Percentiles rank a stretch among this genome's conserved stretches.
Conservation (phyloP, 2,888 invertebrate species). For the Drosophila diplacantha region DNA sequence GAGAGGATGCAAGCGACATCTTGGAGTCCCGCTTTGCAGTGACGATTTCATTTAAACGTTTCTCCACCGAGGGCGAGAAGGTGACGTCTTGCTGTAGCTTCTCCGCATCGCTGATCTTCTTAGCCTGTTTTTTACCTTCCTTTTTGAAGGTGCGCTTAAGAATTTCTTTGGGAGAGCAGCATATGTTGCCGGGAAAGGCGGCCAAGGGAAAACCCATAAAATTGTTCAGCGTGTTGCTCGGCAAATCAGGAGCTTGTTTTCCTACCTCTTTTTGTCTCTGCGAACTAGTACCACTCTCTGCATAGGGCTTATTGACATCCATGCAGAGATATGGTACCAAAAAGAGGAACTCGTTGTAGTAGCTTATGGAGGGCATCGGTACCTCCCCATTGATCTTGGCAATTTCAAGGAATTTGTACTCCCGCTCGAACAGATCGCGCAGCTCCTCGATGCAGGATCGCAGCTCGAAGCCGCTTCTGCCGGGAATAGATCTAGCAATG, state of each 20-base stretch:
- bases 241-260: not conserved
- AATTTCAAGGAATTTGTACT: conserved; percentile 42
- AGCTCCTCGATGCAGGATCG: conserved; percentile 31
- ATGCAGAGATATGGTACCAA: conserved; percentile 41
- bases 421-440: conserved; percentile 42
- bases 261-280: not conserved
- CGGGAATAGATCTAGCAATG: conserved; percentile 39
- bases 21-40: not conserved
- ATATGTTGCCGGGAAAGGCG: conserved; percentile 8
- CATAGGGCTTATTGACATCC: not conserved
- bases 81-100: not conserved
- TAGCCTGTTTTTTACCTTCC: not conserved
- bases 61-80: not conserved
- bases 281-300: not conserved
- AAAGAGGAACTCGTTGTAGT: conserved; percentile 54
- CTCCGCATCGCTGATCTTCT: not conserved
- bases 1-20: conserved; percentile 17
- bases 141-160: not conserved
- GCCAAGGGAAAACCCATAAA: conserved; percentile 4
- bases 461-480: conserved; percentile 20
- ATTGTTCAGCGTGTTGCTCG: not conserved
- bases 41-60: not conserved
- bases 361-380: conserved; percentile 41
- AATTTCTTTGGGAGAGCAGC: not conserved
- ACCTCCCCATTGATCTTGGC: conserved; percentile 10